Evolutionary conservation across 2,888 invertebrate genomes (phyloP).

Genomic region (Thera obeliscata): DNA sequence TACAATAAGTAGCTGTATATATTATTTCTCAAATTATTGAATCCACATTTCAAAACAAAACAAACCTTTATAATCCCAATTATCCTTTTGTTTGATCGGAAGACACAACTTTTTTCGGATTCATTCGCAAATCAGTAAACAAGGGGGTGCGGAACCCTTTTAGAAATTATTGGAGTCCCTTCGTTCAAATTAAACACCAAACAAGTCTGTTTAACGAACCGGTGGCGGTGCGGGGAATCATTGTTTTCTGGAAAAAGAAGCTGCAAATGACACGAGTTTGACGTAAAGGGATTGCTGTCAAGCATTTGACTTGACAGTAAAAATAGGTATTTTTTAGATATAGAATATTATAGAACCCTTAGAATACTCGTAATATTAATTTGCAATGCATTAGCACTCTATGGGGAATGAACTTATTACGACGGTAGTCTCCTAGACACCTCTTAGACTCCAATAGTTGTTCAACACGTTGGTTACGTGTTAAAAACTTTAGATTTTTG

Average conservation of each 20-base stretch:
- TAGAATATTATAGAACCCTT: too few relatives aligned
- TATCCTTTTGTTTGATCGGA: slow-evolving; percentile 53
- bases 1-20: too few relatives aligned
- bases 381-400: too few relatives aligned
- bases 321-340: too few relatives aligned
- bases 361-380: too few relatives aligned
- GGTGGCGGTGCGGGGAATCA: slow-evolving; percentile 39
- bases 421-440: too few relatives aligned
- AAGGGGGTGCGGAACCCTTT: slow-evolving; percentile 45
- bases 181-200: slow-evolving; percentile 47
- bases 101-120: slow-evolving; percentile 47
- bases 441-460: too few relatives aligned
- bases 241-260: slow-evolving; percentile 20
- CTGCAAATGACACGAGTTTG: slow-evolving; percentile 22
- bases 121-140: slow-evolving; percentile 45
- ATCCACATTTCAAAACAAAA: slow-evolving; percentile 28
- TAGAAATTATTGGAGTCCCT: slow-evolving; percentile 40
- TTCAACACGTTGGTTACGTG: too few relatives aligned
- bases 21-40: slow-evolving; percentile 8
- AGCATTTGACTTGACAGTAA: background rate
- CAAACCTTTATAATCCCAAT: slow-evolving; percentile 48
- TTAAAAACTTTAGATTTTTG: too few relatives aligned
- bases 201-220: slow-evolving; percentile 49
- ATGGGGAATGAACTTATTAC: too few relatives aligned
- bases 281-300: background rate